Evolutionary conservation across 2,888 invertebrate genomes (phyloP).

Genomic region (Hypselothyrea guttata): DNA sequence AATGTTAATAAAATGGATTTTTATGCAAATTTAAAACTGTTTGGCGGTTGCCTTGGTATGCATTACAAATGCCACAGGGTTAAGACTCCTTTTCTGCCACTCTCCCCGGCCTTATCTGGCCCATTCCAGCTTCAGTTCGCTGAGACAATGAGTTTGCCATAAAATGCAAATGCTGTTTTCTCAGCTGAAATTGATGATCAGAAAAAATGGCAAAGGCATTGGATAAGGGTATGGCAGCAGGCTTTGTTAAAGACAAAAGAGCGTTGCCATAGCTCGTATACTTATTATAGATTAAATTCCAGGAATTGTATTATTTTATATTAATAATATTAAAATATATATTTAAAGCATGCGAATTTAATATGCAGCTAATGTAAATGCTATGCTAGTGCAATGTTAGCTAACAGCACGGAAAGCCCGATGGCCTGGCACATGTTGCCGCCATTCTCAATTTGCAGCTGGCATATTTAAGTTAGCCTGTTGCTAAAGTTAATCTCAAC

Average conservation of each 20-base stretch:
- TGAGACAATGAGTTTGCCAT: constrained; percentile 53
- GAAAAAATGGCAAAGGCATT: neutral
- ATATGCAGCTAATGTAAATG: too few species aligned
- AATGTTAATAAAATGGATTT: constrained; percentile 75
- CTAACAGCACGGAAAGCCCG: neutral
- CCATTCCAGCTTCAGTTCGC: constrained; percentile 4
- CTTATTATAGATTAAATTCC: neutral
- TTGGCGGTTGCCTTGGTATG: constrained; percentile 63
- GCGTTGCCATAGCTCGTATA: neutral
- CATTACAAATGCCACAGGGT: constrained; percentile 60
- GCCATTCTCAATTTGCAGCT: constrained; percentile 12
- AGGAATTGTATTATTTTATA: too few species aligned
- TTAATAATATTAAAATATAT: too few species aligned
- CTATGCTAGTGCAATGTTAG: neutral
- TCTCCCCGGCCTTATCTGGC: too few species aligned
- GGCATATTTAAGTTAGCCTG: constrained; percentile 18
- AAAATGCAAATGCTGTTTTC: constrained; percentile 49
- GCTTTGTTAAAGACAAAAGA: neutral
- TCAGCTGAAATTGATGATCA: constrained; percentile 47
- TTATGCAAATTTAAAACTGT: constrained; percentile 76
- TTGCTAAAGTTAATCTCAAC: constrained; percentile 28
- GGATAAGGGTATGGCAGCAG: neutral
- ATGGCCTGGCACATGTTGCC: neutral
- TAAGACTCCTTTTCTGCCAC: constrained; percentile 10
- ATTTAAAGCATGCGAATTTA: too few species aligned